phyloP scores from a whole-genome alignment of 2,797 vertebrate genomes.

The Anisognathus igniventris region DNA sequence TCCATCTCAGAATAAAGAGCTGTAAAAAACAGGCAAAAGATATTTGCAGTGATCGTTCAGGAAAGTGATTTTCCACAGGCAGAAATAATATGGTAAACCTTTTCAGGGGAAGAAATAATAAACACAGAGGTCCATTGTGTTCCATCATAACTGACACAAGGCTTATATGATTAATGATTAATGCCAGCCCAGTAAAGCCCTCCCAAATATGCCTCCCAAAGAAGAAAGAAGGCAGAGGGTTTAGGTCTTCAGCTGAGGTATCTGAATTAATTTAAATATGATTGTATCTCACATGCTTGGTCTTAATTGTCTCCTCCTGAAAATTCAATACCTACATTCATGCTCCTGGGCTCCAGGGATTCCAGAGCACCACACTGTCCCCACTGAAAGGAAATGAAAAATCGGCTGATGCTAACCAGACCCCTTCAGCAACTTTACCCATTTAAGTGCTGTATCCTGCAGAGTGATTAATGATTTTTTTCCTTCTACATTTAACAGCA shows the following conservation, averaged over 20 bases:
- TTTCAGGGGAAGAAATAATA: conserved; percentile 24
- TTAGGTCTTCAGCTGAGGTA: conserved; percentile 28
- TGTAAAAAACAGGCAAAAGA: not conserved
- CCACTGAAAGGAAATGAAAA: conserved; percentile 81
- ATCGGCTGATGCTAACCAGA: conserved; percentile 77
- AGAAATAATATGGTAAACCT: conserved; percentile 1
- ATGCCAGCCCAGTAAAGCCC: not conserved
- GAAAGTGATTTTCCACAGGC: not conserved
- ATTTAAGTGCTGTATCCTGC: conserved; percentile 74
- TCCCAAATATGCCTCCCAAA: not conserved
- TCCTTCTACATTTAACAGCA: conserved; percentile 66
- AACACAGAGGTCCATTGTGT: conserved; percentile 18
- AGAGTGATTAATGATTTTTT: conserved; percentile 76
- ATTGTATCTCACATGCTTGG: conserved; percentile 54
- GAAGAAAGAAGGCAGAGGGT: not conserved
- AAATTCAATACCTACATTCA: conserved; percentile 73
- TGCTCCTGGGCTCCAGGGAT: conserved; percentile 63
- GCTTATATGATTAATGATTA: conserved; percentile 1
- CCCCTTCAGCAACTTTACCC: conserved; percentile 70
- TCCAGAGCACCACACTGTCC: conserved; percentile 69
- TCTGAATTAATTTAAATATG: conserved; percentile 55
- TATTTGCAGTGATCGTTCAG: not conserved
- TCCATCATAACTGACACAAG: not conserved
- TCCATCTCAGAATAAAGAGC: not conserved
- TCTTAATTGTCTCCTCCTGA: conserved; percentile 68